Percentiles rank a stretch among this genome's conserved stretches.
Evolutionary conservation across 1,140 invertebrate genomes (phyloP).

Genomic region (Drosophila nigrodunni): DNA sequence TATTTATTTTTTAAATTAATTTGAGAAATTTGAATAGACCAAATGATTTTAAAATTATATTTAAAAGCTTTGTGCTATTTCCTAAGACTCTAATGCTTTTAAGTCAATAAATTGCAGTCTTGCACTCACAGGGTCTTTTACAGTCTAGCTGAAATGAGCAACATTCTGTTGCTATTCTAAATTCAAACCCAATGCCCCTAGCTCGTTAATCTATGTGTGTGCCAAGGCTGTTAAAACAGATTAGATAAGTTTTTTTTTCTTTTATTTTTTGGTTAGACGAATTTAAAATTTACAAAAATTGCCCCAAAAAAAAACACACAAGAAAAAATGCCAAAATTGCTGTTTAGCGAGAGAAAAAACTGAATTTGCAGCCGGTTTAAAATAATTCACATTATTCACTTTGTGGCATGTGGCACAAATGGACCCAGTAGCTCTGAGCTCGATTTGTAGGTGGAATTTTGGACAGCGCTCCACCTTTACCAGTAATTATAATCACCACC

Average conservation of each 20-base stretch:
- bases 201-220: constrained; percentile 13
- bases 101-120: no score
- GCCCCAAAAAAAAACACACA: constrained; percentile 43
- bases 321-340: constrained; percentile 3
- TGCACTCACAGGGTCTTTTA: no score
- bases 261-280: constrained; percentile 19
- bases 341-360: constrained; percentile 47
- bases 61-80: no score
- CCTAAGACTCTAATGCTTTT: no score
- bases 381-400: constrained; percentile 2
- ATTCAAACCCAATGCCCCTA: background rate
- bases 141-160: background rate
- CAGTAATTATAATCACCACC: constrained; percentile 50
- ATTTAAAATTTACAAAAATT: constrained; percentile 15
- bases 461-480: constrained; percentile 26
- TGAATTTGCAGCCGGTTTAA: constrained; percentile 45
- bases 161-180: constrained; percentile 17
- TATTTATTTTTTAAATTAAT: no score
- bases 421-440: constrained; percentile 17
- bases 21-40: no score
- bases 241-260: constrained; percentile 37
- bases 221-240: constrained; percentile 34
- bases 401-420: constrained; percentile 52
- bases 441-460: constrained; percentile 37
- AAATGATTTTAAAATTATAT: no score